These are phyloP conservation scores for Neosilurus mollespiculum DNA, from an alignment of 2,797 vertebrate genomes.

Conservation along the genomic window DNA sequence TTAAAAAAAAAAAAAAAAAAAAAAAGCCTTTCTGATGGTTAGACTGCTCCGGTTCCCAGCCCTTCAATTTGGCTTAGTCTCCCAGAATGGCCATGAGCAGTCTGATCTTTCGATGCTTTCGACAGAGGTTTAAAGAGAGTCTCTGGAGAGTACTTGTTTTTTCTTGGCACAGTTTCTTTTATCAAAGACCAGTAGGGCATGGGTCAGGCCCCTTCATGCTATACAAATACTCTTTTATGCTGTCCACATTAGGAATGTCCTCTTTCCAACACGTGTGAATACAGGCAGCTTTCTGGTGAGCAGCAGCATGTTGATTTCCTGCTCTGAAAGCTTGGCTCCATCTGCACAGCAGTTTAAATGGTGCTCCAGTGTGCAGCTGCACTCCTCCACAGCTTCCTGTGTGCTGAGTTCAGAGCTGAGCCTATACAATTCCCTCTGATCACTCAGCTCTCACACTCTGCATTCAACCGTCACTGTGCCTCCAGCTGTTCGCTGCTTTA, in stretches of 20 bases:
- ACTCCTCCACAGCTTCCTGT: slow-evolving; percentile 49
- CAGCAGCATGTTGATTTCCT: slow-evolving; percentile 18
- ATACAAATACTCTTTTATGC: background rate
- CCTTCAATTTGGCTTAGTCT: background rate
- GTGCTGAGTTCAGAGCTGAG: slow-evolving; percentile 26
- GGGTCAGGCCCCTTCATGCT: background rate
- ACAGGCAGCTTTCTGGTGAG: background rate
- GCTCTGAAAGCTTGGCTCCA: slow-evolving; percentile 23
- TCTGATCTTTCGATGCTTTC: background rate
- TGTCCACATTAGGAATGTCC: background rate
- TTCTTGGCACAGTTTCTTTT: background rate
- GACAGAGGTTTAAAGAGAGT: background rate
- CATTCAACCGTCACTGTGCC: slow-evolving; percentile 35
- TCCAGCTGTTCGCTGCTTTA: slow-evolving; percentile 34
- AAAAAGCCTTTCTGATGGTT: no score
- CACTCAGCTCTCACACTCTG: background rate
- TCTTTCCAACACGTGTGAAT: background rate
- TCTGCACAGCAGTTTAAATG: slow-evolving; percentile 25
- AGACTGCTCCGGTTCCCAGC: no score
- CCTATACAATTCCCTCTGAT: slow-evolving; percentile 21
- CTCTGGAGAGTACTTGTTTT: slow-evolving; percentile 9
- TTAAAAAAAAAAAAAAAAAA: no score
- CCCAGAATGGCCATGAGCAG: background rate
- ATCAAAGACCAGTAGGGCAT: background rate
- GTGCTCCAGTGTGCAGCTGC: slow-evolving; percentile 51